Percentiles rank a stretch among this genome's conserved stretches.
Conservation (phyloP, 2,113 vertebrate genomes). For the Sterrhoptilus dennistouni region DNA sequence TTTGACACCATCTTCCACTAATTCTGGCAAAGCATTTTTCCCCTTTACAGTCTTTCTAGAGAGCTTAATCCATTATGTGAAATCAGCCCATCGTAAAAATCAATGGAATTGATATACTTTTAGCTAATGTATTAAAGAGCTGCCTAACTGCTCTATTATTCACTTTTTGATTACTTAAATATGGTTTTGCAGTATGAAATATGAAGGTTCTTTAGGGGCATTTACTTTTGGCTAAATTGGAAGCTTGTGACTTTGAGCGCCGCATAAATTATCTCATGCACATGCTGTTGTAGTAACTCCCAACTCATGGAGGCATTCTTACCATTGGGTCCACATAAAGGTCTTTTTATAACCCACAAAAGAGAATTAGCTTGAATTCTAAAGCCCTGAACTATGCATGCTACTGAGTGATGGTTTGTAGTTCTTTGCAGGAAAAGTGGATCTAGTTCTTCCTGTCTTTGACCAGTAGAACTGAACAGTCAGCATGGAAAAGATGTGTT, state of each 20-base stretch:
- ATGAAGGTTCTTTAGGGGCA: not conserved
- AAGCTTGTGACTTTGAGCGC: not conserved
- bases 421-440: not conserved
- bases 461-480: not conserved
- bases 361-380: not conserved
- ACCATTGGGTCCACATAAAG: not conserved
- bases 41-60: not conserved
- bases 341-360: not conserved
- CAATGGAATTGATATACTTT: conserved; percentile 57
- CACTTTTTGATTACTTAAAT: conserved; percentile 46
- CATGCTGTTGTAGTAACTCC: not conserved
- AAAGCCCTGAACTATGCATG: not conserved
- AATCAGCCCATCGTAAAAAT: conserved; percentile 49
- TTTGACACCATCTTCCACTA: conserved; percentile 11
- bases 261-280: not conserved
- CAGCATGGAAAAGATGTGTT: not conserved
- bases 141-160: conserved; percentile 53
- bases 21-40: not conserved
- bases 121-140: conserved; percentile 61
- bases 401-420: not conserved
- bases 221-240: not conserved
- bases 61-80: conserved; percentile 49
- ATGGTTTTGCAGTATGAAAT: conserved; percentile 19
- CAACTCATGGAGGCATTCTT: not conserved
- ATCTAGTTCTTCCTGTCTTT: not conserved